phyloP scores from a whole-genome alignment of 2,888 invertebrate genomes.

The Sericinus montela region DNA sequence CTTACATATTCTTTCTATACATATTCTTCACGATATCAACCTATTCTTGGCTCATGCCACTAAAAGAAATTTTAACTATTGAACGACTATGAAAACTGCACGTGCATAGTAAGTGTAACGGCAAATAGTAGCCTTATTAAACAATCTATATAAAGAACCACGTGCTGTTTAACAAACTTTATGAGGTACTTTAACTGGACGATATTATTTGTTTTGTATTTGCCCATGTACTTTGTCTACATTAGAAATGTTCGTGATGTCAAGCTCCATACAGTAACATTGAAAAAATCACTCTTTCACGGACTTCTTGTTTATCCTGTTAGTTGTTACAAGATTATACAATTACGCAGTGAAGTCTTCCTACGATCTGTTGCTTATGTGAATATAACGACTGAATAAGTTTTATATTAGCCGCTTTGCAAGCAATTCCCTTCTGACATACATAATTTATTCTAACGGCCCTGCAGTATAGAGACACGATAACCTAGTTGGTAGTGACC shows the following conservation, averaged over 20 bases:
- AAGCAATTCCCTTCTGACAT: not conserved
- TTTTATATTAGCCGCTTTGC: not conserved
- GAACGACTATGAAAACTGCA: constrained; percentile 9
- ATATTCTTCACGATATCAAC: constrained; percentile 2
- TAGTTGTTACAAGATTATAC: not conserved
- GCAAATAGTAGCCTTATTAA: constrained; percentile 10
- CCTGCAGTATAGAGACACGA: no score
- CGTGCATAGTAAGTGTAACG: not conserved
- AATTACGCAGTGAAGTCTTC: constrained; percentile 22
- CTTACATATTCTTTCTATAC: constrained; percentile 1
- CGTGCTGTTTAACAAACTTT: not conserved
- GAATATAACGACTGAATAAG: constrained; percentile 6
- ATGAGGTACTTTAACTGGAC: not conserved
- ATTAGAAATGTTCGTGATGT: constrained; percentile 1
- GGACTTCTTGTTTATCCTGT: constrained; percentile 18
- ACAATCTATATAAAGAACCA: constrained; percentile 7
- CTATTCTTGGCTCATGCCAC: constrained; percentile 12
- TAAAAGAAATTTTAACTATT: constrained; percentile 13
- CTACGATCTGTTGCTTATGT: constrained; percentile 18
- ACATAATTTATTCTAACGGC: not conserved
- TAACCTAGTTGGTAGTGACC: no score
- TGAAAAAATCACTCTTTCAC: constrained; percentile 20
- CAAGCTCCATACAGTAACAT: constrained; percentile 18
- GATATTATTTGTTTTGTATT: not conserved
- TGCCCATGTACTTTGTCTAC: not conserved